Conservation (phyloP, 2,888 invertebrate species). For the Tupiocoris notatus region DNA sequence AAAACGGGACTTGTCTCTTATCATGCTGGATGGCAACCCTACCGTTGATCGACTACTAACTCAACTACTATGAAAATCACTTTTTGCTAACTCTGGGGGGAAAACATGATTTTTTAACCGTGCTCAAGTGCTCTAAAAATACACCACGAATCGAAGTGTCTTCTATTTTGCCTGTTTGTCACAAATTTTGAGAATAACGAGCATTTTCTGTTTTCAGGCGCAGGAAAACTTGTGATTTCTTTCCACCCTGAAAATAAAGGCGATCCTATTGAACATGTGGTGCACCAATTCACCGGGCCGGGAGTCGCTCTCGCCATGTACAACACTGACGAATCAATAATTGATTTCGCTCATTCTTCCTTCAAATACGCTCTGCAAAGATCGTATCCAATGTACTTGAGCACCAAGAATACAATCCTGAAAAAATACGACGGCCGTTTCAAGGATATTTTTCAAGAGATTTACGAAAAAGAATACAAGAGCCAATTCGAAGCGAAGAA, state of each 20-base stretch:
- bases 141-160: too few relatives aligned
- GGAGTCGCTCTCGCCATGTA: constrained; percentile 94
- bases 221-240: constrained; percentile 81
- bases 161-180: too few relatives aligned
- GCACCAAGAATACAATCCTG: constrained; percentile 95
- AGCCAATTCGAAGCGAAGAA: constrained; percentile 75
- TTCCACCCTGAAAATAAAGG: constrained; percentile 69
- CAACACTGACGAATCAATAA: constrained; percentile 93
- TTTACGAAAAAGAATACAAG: constrained; percentile 88
- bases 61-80: too few relatives aligned
- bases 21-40: too few relatives aligned
- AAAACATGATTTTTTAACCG: too few relatives aligned
- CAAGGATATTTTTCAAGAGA: constrained; percentile 95
- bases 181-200: too few relatives aligned
- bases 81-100: too few relatives aligned
- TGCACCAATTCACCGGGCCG: constrained; percentile 80
- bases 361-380: constrained; percentile 85
- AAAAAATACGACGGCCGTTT: constrained; percentile 96
- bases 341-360: constrained; percentile 92
- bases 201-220: too few relatives aligned
- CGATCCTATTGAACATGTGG: constrained; percentile 64
- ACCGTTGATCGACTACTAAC: too few relatives aligned
- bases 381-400: constrained; percentile 85
- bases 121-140: too few relatives aligned
- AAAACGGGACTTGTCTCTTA: too few relatives aligned